Evolutionary conservation across 2,113 vertebrate genomes (phyloP).

Genomic region (Tretioscincus oriximinensis): DNA sequence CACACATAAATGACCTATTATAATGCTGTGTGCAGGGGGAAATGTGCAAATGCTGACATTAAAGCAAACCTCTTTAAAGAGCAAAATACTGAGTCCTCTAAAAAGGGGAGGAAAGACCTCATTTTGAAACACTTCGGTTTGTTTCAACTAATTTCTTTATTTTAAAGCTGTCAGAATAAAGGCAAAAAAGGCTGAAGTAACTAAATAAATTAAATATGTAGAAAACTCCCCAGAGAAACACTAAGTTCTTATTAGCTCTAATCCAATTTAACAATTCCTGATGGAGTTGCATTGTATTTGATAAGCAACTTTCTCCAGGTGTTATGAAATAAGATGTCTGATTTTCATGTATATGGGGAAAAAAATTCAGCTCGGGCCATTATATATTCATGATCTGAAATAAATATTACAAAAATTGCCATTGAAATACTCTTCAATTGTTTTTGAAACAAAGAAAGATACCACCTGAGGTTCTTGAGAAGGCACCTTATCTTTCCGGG

Average conservation of each 20-base stretch:
- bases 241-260: background rate
- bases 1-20: background rate
- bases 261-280: constrained; percentile 33
- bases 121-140: constrained; percentile 18
- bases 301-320: constrained; percentile 6
- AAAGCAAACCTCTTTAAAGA: constrained; percentile 24
- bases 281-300: constrained; percentile 20
- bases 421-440: background rate
- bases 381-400: constrained; percentile 2
- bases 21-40: constrained; percentile 20
- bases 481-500: too few species aligned
- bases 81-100: constrained; percentile 1
- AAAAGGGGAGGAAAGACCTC: background rate
- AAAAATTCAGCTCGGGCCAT: constrained; percentile 4
- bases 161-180: constrained; percentile 23
- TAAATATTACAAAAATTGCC: background rate
- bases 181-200: constrained; percentile 13
- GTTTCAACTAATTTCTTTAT: constrained; percentile 29
- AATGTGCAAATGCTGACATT: constrained; percentile 21
- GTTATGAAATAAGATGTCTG: constrained; percentile 5
- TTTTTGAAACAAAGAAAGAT: background rate
- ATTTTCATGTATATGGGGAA: background rate
- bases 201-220: constrained; percentile 18
- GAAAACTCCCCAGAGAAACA: background rate
- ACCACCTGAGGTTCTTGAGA: background rate